Conservation (phyloP, 2,888 invertebrate species). For the Leistus spinibarbis region DNA sequence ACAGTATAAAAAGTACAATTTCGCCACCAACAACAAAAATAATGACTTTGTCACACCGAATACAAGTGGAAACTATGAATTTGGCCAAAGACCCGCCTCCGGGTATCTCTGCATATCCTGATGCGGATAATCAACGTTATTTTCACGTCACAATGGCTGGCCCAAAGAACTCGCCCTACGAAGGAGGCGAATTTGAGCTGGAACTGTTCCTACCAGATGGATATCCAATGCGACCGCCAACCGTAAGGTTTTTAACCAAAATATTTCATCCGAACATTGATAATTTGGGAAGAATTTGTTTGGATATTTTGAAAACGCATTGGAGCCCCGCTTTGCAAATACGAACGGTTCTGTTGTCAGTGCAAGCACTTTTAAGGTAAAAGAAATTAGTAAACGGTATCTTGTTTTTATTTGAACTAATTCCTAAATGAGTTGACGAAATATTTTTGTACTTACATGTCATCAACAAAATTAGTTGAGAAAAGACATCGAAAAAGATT, state of each 20-base stretch:
- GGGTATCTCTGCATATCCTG: slow-evolving; percentile 95
- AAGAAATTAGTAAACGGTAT: slow-evolving; percentile 67
- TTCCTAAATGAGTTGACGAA: no score
- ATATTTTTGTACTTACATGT: no score
- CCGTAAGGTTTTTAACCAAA: slow-evolving; percentile 99
- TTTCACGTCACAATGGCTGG: slow-evolving; percentile 97
- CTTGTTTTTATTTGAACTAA: no score
- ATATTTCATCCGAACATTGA: slow-evolving; percentile 99
- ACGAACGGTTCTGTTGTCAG: slow-evolving; percentile 96
- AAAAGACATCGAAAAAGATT: no score
- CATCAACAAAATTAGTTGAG: no score
- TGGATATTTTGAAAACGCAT: slow-evolving; percentile 97
- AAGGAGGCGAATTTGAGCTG: slow-evolving; percentile 96
- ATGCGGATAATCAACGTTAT: slow-evolving; percentile 94
- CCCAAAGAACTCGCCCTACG: slow-evolving; percentile 95
- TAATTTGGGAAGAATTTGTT: slow-evolving; percentile 97
- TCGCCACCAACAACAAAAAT: not conserved
- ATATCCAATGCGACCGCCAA: slow-evolving; percentile 99
- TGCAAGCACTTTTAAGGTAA: slow-evolving; percentile 84
- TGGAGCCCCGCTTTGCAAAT: slow-evolving; percentile 99
- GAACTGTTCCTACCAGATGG: slow-evolving; percentile 99
- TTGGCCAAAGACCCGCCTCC: slow-evolving; percentile 97
- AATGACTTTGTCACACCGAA: slow-evolving; percentile 75
- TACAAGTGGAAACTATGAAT: slow-evolving; percentile 96
- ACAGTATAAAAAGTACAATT: not conserved